Percentiles rank a stretch among this genome's conserved stretches.
phyloP scores from a whole-genome alignment of 2,888 invertebrate species.

The Ligdia adustata region DNA sequence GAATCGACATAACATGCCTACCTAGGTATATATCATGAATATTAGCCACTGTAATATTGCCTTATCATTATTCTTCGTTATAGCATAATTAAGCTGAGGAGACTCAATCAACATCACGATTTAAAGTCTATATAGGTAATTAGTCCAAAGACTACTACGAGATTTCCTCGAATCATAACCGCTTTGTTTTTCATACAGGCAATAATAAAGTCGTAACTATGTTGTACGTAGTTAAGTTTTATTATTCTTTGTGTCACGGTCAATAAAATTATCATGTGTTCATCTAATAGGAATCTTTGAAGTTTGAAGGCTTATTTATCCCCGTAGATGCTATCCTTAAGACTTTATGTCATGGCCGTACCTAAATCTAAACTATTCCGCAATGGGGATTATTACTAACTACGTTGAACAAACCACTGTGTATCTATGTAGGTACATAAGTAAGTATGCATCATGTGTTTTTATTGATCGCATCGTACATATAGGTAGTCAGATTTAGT shows the following conservation, averaged over 20 bases:
- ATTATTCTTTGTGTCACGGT: slow-evolving; percentile 10
- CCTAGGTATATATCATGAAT: not conserved
- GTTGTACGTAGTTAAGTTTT: slow-evolving; percentile 1
- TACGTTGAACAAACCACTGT: no score
- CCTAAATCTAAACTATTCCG: no score
- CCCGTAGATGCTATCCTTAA: no score
- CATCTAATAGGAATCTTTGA: not conserved
- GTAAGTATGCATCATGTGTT: no score
- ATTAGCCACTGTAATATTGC: not conserved
- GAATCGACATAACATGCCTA: not conserved
- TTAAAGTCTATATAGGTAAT: slow-evolving; percentile 8
- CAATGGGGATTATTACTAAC: no score
- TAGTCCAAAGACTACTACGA: slow-evolving; percentile 9
- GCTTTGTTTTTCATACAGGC: slow-evolving; percentile 16
- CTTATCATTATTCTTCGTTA: slow-evolving; percentile 2
- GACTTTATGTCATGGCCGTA: no score
- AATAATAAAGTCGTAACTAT: slow-evolving; percentile 3
- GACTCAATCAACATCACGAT: slow-evolving; percentile 25
- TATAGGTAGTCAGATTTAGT: no score
- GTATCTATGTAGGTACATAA: no score
- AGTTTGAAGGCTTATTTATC: not conserved
- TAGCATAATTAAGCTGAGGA: slow-evolving; percentile 6
- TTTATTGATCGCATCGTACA: no score
- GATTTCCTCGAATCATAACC: slow-evolving; percentile 18
- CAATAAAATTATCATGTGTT: not conserved